phyloP scores from a whole-genome alignment of 1,140 invertebrate genomes.

The Drosophila melanogaster region DNA sequence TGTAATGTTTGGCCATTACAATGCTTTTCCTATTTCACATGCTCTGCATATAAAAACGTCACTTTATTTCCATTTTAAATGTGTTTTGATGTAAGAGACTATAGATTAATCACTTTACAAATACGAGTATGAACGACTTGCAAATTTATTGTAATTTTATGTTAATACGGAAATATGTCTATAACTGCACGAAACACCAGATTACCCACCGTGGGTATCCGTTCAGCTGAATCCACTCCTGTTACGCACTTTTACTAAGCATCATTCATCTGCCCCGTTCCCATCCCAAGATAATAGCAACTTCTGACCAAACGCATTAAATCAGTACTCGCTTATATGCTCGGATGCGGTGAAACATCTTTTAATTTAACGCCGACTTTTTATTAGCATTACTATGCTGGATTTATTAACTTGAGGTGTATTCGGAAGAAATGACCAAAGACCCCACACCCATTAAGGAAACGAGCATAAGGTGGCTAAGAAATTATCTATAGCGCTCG shows the following conservation, averaged over 20 bases:
- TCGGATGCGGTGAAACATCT: slow-evolving; percentile 60
- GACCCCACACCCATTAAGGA: background rate
- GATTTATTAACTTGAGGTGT: slow-evolving; percentile 66
- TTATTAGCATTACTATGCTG: slow-evolving; percentile 64
- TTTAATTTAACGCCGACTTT: slow-evolving; percentile 77
- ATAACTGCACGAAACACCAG: no score
- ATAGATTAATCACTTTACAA: no score
- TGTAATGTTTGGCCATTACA: no score
- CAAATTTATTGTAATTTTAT: no score
- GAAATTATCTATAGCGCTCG: slow-evolving; percentile 61
- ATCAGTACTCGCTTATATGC: slow-evolving; percentile 44
- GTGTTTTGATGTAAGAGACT: no score
- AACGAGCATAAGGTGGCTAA: background rate
- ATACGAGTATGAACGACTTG: no score
- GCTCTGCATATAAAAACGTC: no score
- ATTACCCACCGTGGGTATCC: background rate
- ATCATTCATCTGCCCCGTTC: slow-evolving; percentile 16
- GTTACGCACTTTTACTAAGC: slow-evolving; percentile 12
- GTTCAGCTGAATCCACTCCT: background rate
- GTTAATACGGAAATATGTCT: no score
- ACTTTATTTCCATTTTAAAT: no score
- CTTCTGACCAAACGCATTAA: slow-evolving; percentile 25
- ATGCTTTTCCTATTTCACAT: slow-evolving; percentile 24
- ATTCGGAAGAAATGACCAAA: background rate
- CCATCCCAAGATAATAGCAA: slow-evolving; percentile 3